phyloP scores from a whole-genome alignment of 1,140 invertebrate species.

The Copidosoma floridanum region DNA sequence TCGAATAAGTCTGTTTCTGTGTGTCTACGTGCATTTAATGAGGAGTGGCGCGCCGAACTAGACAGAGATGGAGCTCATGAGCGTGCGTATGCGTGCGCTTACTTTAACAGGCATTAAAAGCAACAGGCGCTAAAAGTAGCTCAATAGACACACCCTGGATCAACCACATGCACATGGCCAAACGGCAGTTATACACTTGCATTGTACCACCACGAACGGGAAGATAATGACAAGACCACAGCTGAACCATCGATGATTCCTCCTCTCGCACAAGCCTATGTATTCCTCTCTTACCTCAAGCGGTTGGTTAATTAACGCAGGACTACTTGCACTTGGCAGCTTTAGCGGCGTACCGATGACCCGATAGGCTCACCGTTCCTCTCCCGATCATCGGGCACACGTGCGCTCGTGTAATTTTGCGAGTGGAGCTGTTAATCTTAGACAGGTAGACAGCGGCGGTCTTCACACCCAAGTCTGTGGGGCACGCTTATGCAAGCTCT shows the following conservation, averaged over 20 bases:
- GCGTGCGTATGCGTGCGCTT: constrained; percentile 16
- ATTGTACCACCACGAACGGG: constrained; percentile 11
- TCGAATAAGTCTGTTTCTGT: no score
- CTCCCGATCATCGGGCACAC: no score
- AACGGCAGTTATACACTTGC: no score
- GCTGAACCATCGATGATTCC: constrained; percentile 45
- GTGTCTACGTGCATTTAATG: constrained; percentile 17
- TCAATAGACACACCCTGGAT: constrained; percentile 49
- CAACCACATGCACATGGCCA: constrained; percentile 20
- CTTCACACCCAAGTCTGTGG: no score
- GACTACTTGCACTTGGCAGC: constrained; percentile 32
- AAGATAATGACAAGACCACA: neutral
- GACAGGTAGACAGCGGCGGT: no score
- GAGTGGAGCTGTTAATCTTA: no score
- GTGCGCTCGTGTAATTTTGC: no score
- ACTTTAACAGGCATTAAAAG: constrained; percentile 40
- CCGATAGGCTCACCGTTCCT: no score
- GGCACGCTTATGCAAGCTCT: no score
- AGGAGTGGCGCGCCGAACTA: constrained; percentile 1
- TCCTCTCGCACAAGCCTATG: no score
- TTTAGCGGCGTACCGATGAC: neutral
- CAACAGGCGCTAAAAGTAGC: constrained; percentile 53
- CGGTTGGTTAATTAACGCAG: constrained; percentile 44
- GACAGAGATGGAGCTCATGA: neutral
- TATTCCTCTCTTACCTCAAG: no score